Evolutionary conservation across 2,888 invertebrate genomes (phyloP).

Genomic region (Cantharis rufa): DNA sequence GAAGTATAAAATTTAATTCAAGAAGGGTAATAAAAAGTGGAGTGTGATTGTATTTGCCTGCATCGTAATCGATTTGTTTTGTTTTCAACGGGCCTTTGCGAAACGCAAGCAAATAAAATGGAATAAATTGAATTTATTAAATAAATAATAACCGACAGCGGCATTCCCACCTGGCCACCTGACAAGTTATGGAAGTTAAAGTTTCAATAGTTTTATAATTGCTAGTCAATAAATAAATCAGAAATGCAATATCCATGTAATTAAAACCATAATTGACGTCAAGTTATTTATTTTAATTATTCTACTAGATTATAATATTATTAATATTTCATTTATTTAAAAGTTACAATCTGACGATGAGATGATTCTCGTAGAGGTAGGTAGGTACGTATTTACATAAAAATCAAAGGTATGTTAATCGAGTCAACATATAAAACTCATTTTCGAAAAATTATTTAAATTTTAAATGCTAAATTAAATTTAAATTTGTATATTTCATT

Average conservation of each 20-base stretch:
- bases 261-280: constrained; percentile 38
- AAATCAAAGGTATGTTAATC: constrained; percentile 11
- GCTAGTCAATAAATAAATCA: constrained; percentile 40
- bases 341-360: constrained; percentile 1
- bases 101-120: constrained; percentile 38
- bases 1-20: constrained; percentile 29
- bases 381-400: constrained; percentile 12
- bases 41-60: constrained; percentile 24
- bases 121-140: constrained; percentile 43
- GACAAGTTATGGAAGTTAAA: constrained; percentile 37
- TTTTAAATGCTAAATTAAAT: constrained; percentile 1
- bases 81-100: constrained; percentile 37
- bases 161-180: constrained; percentile 40
- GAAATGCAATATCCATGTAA: constrained; percentile 38
- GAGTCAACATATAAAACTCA: not conserved
- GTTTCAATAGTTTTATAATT: constrained; percentile 41
- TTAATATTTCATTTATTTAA: constrained; percentile 16
- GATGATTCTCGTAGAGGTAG: not conserved
- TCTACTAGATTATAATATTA: constrained; percentile 31
- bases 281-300: constrained; percentile 39
- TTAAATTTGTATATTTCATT: constrained; percentile 11
- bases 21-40: constrained; percentile 21
- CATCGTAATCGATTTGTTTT: constrained; percentile 39
- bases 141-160: constrained; percentile 35
- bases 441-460: not conserved